Evolutionary conservation across 2,797 vertebrate genomes (phyloP), one percentile per base, ranked within the genome.

Genomic region (Cyclopterus lumpus): DNA sequence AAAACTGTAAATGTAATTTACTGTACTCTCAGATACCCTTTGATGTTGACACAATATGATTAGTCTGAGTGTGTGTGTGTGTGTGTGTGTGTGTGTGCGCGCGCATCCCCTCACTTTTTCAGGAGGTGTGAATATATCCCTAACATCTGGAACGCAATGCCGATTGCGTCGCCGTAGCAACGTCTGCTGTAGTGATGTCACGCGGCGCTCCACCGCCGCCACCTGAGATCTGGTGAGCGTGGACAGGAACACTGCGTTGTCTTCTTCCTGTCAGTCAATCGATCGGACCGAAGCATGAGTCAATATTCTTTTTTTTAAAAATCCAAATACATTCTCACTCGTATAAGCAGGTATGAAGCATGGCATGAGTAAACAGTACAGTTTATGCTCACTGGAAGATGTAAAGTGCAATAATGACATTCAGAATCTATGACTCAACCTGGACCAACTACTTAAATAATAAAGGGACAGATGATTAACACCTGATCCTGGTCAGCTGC

Each of bases 181-280:
- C 2, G 98, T 98, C 92, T 99, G 97, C 14, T 95, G 96, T 60
- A 98, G 91, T 0, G 95, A 94, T 34, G 97, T 89, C 51, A 99
- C 92, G 0, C 98, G 95, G 3, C 95, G 97, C 82, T 97, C 95
- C 6, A 99, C 97, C 0, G 98, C 97, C 0, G 97, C 97, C 0
- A 93, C 95, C 91, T 99, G 98, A 2, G 96, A 97, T 59, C 96
- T 94, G 2, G 98, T 99, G 76, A 99, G 80, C 0, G 98, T 99
- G 42, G 97, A 96, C 77, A 99, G 89, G 75, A 99, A 94, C 67
- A 93, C 96, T 6, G 95, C 61, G 4, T 94, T 97, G 77, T 99
- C 98, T 65, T 96, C 95, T 40, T 96, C 93, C 76, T 98, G 89
- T 83, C 57, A 34, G 57, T 46, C 36, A 67, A 67, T 14, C 57